phyloP scores from a whole-genome alignment of 2,797 vertebrate genomes.

The Buphagus erythrorhynchus region DNA sequence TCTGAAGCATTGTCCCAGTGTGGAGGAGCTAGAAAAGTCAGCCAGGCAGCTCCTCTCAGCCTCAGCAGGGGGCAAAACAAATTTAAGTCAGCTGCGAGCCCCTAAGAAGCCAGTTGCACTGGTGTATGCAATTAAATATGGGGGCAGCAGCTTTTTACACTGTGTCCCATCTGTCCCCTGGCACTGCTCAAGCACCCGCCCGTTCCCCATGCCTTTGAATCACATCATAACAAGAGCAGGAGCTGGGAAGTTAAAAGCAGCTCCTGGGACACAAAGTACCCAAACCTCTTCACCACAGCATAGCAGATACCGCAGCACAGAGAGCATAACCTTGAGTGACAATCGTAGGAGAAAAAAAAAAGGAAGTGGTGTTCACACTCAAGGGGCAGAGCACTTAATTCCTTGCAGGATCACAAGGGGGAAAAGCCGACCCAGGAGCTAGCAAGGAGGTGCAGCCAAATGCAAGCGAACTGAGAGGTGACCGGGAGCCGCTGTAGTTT shows the following conservation, averaged over 20 bases:
- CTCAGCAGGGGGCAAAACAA: background rate
- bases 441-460: background rate
- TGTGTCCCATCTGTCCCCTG: background rate
- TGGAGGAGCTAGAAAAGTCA: background rate
- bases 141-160: background rate
- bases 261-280: background rate
- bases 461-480: background rate
- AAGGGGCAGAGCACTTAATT: background rate
- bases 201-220: background rate
- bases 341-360: rapidly evolving
- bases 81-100: background rate
- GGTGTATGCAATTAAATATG: background rate
- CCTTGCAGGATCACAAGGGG: background rate
- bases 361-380: background rate
- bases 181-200: background rate
- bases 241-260: background rate
- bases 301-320: background rate
- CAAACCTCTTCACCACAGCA: background rate
- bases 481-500: background rate
- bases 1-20: background rate
- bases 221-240: background rate
- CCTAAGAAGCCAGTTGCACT: background rate
- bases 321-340: background rate
- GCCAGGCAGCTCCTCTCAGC: background rate
- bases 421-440: background rate